Conservation (phyloP, 2,888 invertebrate genomes). For the Caenorhabditis zanzibari region DNA sequence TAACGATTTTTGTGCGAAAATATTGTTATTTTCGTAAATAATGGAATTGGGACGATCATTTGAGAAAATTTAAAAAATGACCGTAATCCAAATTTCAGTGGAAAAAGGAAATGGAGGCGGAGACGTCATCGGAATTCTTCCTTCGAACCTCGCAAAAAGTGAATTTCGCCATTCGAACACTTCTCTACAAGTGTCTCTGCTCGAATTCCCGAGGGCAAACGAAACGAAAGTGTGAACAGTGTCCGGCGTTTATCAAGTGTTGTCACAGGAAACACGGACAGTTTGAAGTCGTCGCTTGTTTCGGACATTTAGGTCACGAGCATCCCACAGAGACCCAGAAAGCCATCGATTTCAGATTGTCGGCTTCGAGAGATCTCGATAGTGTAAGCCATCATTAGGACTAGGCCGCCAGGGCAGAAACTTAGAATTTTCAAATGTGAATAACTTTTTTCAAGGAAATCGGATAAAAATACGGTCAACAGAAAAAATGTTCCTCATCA, state of each 20-base stretch:
- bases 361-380: slow-evolving; percentile 26
- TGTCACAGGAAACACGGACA: slow-evolving; percentile 62
- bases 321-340: slow-evolving; percentile 56
- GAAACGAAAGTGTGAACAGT: slow-evolving; percentile 62
- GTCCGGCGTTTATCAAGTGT: slow-evolving; percentile 69
- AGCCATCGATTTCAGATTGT: slow-evolving; percentile 24
- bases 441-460: too few relatives aligned
- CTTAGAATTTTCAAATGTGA: too few relatives aligned
- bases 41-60: too few relatives aligned
- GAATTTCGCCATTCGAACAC: slow-evolving; percentile 43
- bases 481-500: too few relatives aligned
- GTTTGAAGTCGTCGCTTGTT: slow-evolving; percentile 70
- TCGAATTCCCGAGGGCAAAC: slow-evolving; percentile 63
- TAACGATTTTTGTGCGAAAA: too few relatives aligned
- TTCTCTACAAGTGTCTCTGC: slow-evolving; percentile 54
- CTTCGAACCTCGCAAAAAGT: slow-evolving; percentile 62
- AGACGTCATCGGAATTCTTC: slow-evolving; percentile 55
- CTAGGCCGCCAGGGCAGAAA: too few relatives aligned
- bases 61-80: too few relatives aligned
- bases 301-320: slow-evolving; percentile 71
- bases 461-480: too few relatives aligned
- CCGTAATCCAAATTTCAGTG: too few relatives aligned
- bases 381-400: too few relatives aligned
- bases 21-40: too few relatives aligned
- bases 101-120: slow-evolving; percentile 52